A percentile compares a stretch with the other conserved stretches of the same genome.
Evolutionary conservation across 2,888 invertebrate species (phyloP).

Genomic region (Fragum sueziense): DNA sequence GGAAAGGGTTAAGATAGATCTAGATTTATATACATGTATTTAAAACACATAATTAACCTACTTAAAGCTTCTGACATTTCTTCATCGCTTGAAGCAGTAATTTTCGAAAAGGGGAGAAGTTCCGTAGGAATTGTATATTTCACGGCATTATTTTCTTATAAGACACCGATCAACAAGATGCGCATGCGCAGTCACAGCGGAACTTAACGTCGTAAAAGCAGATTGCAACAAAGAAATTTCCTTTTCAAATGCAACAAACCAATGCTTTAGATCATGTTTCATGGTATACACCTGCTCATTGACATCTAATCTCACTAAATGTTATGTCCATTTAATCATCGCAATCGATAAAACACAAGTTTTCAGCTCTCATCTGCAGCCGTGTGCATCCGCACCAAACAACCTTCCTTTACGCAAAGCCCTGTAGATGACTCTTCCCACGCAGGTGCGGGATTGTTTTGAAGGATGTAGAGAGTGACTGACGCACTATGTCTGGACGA

Average conservation of each 20-base stretch:
- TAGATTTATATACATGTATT: too few species aligned
- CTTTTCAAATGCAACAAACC: background rate
- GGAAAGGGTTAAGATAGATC: too few species aligned
- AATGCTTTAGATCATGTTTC: background rate
- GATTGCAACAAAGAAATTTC: conserved; percentile 8
- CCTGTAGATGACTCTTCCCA: background rate
- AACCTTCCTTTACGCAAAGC: background rate
- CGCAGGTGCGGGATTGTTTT: background rate
- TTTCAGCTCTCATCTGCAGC: background rate
- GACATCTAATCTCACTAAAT: background rate
- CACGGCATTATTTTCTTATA: too few species aligned
- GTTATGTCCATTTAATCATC: background rate
- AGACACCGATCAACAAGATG: too few species aligned
- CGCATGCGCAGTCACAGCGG: conserved; percentile 6
- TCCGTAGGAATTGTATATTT: too few species aligned
- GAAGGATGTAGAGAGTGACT: background rate
- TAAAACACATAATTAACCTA: too few species aligned
- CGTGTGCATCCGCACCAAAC: background rate
- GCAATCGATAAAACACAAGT: background rate
- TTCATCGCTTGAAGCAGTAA: too few species aligned
- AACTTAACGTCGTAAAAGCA: conserved; percentile 12
- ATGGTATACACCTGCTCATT: background rate
- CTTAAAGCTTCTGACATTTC: too few species aligned
- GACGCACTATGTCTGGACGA: conserved; percentile 54
- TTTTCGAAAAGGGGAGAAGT: too few species aligned